phyloP scores from a whole-genome alignment of 1,140 invertebrate genomes.

The Drosophila lacteicornis region DNA sequence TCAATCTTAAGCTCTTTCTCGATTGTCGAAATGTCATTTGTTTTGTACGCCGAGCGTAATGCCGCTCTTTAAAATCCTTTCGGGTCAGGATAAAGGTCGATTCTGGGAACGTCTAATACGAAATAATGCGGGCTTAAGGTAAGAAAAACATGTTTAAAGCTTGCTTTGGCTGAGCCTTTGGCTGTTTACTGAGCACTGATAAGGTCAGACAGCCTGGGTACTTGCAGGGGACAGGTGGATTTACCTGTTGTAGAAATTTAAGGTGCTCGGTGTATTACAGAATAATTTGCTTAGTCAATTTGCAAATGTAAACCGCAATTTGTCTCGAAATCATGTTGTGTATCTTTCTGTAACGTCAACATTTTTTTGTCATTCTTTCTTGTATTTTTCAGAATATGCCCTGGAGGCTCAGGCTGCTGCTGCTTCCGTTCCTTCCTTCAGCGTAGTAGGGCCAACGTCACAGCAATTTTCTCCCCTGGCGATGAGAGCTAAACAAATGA shows the following conservation, averaged over 20 bases:
- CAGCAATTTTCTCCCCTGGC: slow-evolving; percentile 16
- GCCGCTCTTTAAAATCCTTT: slow-evolving; percentile 20
- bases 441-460: slow-evolving; percentile 24
- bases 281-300: slow-evolving; percentile 29
- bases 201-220: background rate
- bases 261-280: background rate
- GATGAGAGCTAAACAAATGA: slow-evolving; percentile 50
- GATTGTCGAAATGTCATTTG: slow-evolving; percentile 37
- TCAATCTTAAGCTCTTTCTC: slow-evolving; percentile 36
- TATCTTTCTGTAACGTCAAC: slow-evolving; percentile 34
- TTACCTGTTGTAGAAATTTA: slow-evolving; percentile 5
- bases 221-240: background rate
- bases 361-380: slow-evolving; percentile 5
- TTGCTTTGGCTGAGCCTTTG: background rate
- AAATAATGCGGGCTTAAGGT: background rate
- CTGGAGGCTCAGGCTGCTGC: slow-evolving; percentile 17
- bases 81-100: slow-evolving; percentile 10
- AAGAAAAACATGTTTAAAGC: background rate
- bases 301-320: slow-evolving; percentile 26
- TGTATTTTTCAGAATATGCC: slow-evolving; percentile 43
- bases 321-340: slow-evolving; percentile 41
- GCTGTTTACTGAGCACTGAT: background rate
- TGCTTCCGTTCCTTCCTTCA: background rate
- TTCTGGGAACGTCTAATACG: slow-evolving; percentile 2
- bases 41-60: slow-evolving; percentile 9